These are phyloP conservation scores for Nineta flava DNA, from an alignment of 2,888 invertebrate species.

Conservation along the genomic window DNA sequence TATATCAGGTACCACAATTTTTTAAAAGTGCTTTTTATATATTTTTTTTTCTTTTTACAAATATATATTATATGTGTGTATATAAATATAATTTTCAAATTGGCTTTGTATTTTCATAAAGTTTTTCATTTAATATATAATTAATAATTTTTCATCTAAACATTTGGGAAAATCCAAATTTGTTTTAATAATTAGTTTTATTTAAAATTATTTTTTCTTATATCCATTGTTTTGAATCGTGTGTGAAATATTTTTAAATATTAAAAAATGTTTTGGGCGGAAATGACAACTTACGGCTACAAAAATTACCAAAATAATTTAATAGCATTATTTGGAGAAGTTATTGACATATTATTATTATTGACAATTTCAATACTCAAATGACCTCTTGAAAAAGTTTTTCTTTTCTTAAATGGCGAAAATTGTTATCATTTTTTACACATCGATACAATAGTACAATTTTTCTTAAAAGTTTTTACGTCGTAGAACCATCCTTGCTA, in stretches of 20 bases:
- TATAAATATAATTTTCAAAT: not conserved
- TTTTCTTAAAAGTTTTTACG: no score
- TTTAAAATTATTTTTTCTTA: not conserved
- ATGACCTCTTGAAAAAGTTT: not conserved
- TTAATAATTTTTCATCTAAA: not conserved
- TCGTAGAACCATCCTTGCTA: no score
- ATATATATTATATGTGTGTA: not conserved
- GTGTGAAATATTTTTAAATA: not conserved
- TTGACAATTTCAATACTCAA: not conserved
- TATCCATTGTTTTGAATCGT: not conserved
- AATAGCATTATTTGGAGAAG: not conserved
- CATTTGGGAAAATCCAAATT: no score
- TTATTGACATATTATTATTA: not conserved
- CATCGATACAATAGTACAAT: not conserved
- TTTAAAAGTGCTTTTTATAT: not conserved
- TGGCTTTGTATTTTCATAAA: not conserved
- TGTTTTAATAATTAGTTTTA: not conserved
- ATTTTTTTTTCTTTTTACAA: not conserved
- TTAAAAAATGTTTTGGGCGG: no score
- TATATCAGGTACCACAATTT: not conserved
- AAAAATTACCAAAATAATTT: not conserved
- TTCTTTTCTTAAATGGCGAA: not conserved
- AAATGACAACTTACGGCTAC: slow-evolving; percentile 3
- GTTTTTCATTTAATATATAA: not conserved
- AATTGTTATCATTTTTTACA: not conserved